A percentile compares a stretch with the other conserved stretches of the same genome.
Evolutionary conservation across 2,888 invertebrate genomes (phyloP).

Genomic region (Pheosia gnoma): DNA sequence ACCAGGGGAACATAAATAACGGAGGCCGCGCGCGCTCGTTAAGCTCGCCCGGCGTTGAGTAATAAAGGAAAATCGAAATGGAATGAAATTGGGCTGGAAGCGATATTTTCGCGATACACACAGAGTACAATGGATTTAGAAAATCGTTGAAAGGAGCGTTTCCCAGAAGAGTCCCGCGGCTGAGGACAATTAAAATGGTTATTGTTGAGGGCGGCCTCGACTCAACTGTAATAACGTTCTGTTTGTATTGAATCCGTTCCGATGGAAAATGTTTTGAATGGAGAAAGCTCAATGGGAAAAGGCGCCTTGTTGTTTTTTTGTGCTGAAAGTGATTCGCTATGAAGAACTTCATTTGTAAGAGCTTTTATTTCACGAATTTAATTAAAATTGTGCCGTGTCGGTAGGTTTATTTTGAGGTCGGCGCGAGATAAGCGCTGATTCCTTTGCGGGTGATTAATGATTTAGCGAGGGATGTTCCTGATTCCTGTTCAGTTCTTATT

Average conservation of each 20-base stretch:
- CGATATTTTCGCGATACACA: constrained; percentile 80
- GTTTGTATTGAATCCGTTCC: constrained; percentile 70
- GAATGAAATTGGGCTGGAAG: constrained; percentile 82
- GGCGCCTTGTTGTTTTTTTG: constrained; percentile 64
- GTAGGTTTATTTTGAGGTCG: constrained; percentile 48
- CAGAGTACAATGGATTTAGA: constrained; percentile 76
- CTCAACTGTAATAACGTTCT: constrained; percentile 60
- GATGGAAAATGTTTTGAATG: constrained; percentile 71
- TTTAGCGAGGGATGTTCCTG: constrained; percentile 30
- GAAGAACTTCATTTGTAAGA: constrained; percentile 64
- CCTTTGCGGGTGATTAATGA: constrained; percentile 52
- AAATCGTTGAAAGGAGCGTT: constrained; percentile 69
- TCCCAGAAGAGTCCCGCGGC: constrained; percentile 65
- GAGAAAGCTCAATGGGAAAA: constrained; percentile 66
- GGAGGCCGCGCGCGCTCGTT: constrained; percentile 79
- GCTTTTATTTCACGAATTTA: constrained; percentile 71
- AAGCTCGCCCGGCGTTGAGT: constrained; percentile 81
- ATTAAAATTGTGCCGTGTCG: constrained; percentile 57
- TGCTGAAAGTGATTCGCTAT: constrained; percentile 56
- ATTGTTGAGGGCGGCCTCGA: constrained; percentile 66
- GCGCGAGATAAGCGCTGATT: constrained; percentile 43
- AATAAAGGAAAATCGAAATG: constrained; percentile 85
- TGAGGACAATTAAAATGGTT: constrained; percentile 78
- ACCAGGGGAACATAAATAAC: constrained; percentile 83
- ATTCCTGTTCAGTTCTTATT: constrained; percentile 41